Evolutionary conservation across 2,797 vertebrate species (phyloP), one percentile per base, ranked within the genome.

Genomic region (Sebastes steindachneri): DNA sequence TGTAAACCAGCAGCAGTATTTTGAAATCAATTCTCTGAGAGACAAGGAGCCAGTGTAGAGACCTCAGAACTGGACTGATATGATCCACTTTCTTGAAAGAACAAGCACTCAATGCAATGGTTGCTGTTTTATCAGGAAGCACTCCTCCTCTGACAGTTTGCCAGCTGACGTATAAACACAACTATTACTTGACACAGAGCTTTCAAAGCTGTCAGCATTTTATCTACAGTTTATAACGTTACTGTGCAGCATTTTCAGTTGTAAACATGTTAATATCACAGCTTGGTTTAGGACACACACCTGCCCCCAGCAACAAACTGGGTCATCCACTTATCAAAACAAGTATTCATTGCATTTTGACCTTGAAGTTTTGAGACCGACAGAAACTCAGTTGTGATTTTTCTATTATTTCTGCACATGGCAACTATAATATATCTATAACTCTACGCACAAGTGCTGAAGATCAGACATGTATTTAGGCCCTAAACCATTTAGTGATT

Each of bases 281-380:
- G 19, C n/a, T 54, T 7, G n/a, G 2, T 75, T 26, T 1, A 17
- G 10, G 9, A 59, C 17, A 21, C 37, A 74, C 14, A 35, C 5
- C 9, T 68, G 3, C 4, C 2, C 12, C 26, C 33, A 55, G 51
- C 7, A 8, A 15, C 7, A 60, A 17, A 66, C 21, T 17, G 17
- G 17, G 33, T 28, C 26, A 33, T 9, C 33, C 12, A 15, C 21
- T 15, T 9, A 73, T 73, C 59, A 74, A 62, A 87, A 86, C 78
- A 86, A 77, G 33, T 9, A 60, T 57, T 62, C 25, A 17, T 3
- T 57, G 37, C 25, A 73, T 78, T 71, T 57, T 93, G 94, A 94
- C 91, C 91, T 93, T 93, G 89, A 92, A 83, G 86, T 91, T 86
- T 89, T 62, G 6, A 4, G 17, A 73, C 67, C 15, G 15, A 54